Evolutionary conservation across 2,797 vertebrate species (phyloP), one percentile per base, ranked within the genome.

Genomic region (Euthynnus affinis): DNA sequence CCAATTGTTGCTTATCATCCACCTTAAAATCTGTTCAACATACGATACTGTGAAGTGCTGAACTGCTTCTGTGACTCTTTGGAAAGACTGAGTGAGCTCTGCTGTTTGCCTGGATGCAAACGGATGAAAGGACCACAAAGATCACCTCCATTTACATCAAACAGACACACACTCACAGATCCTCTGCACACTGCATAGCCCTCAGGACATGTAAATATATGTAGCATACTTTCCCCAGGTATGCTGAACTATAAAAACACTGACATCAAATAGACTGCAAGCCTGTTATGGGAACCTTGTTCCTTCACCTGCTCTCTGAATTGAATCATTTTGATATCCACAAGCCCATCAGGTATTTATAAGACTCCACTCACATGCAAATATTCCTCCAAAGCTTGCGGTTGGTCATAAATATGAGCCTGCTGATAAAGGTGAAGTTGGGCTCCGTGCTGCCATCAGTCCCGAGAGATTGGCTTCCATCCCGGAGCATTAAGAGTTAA

Each of bases 401-500:
- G 86, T 76, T 78, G 71, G 71, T 82, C 88, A 89, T 91, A 87
- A 91, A 92, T 91, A 87, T 55, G 82, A 71, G 56, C 49, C 78
- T 59, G 73, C 74, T 57, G 65, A 40, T 17, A 68, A 71, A 74
- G 80, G 70, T 46, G 77, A 80, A 32, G 62, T 37, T 49, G 74
- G 70, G 63, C 58, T 10, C 46, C 3, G 14, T 1, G 20, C 62
- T 53, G 65, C 77, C 58, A 46, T 82, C 76, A 20, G 23, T 80
- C 85, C 72, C 65, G 51, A 17, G 52, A 77, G 71, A 85, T 78
- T 51, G 13, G 48, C 87, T 73, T 56, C 60, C 44, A 12, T 80
- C 78, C 71, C 69, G 10, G 64, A 7, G 71, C 79, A 76, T 89
- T 88, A 90, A 87, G 84, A 85, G 89, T 91, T 87, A 89, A 93